phyloP scores from a whole-genome alignment of 2,113 vertebrate genomes.

The Anarhynchus alexandrinus region DNA sequence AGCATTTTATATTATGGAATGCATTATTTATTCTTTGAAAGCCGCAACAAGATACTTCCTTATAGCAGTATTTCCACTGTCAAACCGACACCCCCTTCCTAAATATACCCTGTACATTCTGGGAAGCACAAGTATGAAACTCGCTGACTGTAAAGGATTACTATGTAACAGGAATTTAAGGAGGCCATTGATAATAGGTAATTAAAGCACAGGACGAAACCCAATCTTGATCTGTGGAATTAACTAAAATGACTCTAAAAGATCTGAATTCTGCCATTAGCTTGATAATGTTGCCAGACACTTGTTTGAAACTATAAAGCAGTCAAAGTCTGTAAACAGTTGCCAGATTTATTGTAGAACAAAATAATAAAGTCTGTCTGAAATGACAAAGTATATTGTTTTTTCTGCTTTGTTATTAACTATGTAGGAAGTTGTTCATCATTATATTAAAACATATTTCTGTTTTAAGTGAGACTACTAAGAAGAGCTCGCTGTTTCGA shows the following conservation, averaged over 20 bases:
- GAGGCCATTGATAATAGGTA: not conserved
- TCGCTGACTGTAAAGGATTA: conserved; percentile 20
- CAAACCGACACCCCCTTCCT: not conserved
- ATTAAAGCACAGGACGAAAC: conserved; percentile 14
- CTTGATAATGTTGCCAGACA: not conserved
- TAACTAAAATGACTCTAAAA: not conserved
- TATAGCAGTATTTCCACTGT: not conserved
- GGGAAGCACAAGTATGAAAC: not conserved
- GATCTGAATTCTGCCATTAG: not conserved
- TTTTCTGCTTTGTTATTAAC: conserved; percentile 3
- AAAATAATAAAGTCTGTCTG: conserved; percentile 12
- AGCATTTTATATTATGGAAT: not conserved
- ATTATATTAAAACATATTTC: not conserved
- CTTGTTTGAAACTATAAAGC: not conserved
- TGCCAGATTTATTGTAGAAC: not conserved
- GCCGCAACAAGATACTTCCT: not conserved
- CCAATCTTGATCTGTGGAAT: not conserved
- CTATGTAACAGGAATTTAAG: not conserved
- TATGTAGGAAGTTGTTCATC: not conserved
- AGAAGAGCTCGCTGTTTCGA: not conserved
- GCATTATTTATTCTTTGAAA: conserved; percentile 47
- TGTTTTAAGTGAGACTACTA: not conserved
- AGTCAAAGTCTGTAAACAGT: not conserved
- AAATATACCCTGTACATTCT: not conserved
- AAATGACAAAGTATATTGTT: not conserved